phyloP scores from a whole-genome alignment of 2,797 vertebrate species.

The Poecilia picta region DNA sequence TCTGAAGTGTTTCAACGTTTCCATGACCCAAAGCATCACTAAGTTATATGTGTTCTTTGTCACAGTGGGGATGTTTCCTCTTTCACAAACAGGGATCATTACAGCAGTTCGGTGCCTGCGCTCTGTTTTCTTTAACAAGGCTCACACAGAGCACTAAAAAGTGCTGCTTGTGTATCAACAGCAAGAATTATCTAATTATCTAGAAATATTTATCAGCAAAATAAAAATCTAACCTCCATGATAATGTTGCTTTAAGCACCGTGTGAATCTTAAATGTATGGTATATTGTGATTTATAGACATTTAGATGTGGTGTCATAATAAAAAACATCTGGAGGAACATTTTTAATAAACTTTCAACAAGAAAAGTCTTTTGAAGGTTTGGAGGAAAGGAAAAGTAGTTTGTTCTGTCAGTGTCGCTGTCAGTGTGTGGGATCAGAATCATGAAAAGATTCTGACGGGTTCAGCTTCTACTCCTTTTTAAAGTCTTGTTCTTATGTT shows the following conservation, averaged over 20 bases:
- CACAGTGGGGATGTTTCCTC: slow-evolving; percentile 33
- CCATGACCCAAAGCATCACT: not conserved
- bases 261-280: not conserved
- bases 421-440: not conserved
- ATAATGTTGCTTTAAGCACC: not conserved
- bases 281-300: not conserved
- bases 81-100: slow-evolving; percentile 47
- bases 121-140: slow-evolving; percentile 61
- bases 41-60: slow-evolving; percentile 1
- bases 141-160: slow-evolving; percentile 42
- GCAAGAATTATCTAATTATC: slow-evolving; percentile 42
- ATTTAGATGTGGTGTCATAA: not conserved
- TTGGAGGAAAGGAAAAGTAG: not conserved
- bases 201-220: not conserved
- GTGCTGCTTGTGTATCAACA: slow-evolving; percentile 34
- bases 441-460: not conserved
- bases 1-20: not conserved
- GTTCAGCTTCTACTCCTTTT: not conserved
- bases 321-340: not conserved
- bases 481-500: not conserved
- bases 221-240: not conserved
- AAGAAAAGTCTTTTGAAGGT: not conserved
- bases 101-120: slow-evolving; percentile 47
- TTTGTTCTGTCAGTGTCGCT: not conserved
- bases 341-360: not conserved